A percentile compares a stretch with the other conserved stretches of the same genome.
These are phyloP conservation scores for Fopius arisanus DNA, from an alignment of 1,140 invertebrate species.

Conservation along the genomic window DNA sequence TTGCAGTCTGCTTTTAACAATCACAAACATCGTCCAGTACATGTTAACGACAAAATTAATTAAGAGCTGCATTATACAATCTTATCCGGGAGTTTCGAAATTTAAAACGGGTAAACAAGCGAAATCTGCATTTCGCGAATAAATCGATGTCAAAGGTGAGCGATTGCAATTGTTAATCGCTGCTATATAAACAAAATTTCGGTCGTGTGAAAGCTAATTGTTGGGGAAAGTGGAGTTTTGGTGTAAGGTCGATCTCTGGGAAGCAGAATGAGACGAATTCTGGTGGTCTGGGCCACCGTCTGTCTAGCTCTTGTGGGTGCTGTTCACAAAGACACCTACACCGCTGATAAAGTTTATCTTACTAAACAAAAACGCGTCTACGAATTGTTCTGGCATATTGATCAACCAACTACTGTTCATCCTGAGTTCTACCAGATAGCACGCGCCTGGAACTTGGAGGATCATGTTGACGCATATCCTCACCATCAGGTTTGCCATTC, in stretches of 20 bases:
- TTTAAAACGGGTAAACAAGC: background rate
- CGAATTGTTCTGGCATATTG: slow-evolving; percentile 69
- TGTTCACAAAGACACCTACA: slow-evolving; percentile 62
- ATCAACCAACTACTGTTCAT: slow-evolving; percentile 65
- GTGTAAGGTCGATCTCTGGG: background rate
- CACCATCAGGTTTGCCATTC: slow-evolving; percentile 42
- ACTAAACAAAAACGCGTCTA: slow-evolving; percentile 68
- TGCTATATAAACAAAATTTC: background rate
- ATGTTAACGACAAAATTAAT: background rate
- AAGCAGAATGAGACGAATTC: slow-evolving; percentile 29
- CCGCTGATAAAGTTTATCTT: slow-evolving; percentile 63
- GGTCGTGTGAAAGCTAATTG: background rate
- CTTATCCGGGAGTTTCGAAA: background rate
- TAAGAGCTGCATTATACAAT: background rate
- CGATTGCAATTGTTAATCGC: background rate
- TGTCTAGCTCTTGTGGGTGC: slow-evolving; percentile 34
- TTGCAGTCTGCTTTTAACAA: too few relatives aligned
- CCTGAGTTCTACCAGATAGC: slow-evolving; percentile 63
- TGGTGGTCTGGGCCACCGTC: slow-evolving; percentile 36
- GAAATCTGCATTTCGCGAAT: background rate
- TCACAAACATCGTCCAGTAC: too few relatives aligned
- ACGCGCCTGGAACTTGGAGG: slow-evolving; percentile 66
- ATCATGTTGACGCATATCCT: slow-evolving; percentile 63
- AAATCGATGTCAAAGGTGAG: background rate
- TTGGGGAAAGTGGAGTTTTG: background rate